Evolutionary conservation across 2,113 vertebrate genomes (phyloP).

Genomic region (Columbina picui): DNA sequence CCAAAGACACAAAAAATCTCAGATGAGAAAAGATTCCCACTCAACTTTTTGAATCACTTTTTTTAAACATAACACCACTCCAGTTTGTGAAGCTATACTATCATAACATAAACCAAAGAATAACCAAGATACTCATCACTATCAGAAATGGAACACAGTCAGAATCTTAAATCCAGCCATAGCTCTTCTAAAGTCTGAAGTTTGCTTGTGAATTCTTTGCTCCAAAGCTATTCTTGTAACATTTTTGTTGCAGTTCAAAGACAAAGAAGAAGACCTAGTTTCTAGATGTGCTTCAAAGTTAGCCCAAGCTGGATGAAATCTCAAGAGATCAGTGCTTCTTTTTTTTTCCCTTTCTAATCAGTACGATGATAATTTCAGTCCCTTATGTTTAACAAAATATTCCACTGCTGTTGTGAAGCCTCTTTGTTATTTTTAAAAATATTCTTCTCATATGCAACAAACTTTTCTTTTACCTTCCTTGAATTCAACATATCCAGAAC

Average conservation of each 20-base stretch:
- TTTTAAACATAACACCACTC: background rate
- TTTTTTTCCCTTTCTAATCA: background rate
- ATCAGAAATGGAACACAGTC: background rate
- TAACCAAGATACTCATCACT: background rate
- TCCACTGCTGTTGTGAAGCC: background rate
- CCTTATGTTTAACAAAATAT: background rate
- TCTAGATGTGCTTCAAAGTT: background rate
- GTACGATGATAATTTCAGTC: background rate
- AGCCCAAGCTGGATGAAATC: background rate
- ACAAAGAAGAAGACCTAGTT: background rate
- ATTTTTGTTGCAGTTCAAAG: background rate
- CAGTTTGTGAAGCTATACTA: background rate
- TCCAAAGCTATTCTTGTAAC: background rate
- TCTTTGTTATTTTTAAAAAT: background rate
- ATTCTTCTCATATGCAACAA: background rate
- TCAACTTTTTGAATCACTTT: background rate
- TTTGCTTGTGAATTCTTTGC: background rate
- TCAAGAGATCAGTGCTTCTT: background rate
- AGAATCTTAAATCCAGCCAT: background rate
- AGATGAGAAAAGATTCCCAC: background rate
- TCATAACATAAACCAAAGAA: background rate
- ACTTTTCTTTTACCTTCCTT: background rate
- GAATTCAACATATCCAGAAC: background rate
- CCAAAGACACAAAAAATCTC: background rate
- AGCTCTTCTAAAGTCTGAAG: background rate